These are phyloP conservation scores for Pelmatolapia mariae DNA, from an alignment of 2,113 vertebrate species.

Conservation along the genomic window DNA sequence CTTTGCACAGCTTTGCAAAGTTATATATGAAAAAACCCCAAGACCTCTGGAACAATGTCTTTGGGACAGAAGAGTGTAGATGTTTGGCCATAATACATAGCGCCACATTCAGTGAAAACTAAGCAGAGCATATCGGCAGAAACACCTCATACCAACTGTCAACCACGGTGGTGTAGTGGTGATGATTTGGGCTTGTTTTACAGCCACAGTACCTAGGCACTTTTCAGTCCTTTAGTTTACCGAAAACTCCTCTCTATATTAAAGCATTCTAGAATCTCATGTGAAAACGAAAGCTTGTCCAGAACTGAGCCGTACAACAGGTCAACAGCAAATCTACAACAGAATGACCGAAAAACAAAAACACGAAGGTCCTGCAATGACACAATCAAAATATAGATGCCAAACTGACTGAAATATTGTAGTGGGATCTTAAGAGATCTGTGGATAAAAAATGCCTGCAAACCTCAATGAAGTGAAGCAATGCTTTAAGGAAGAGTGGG, in stretches of 20 bases:
- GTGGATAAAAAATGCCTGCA: neutral
- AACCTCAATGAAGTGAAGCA: accelerated
- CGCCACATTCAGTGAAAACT: neutral
- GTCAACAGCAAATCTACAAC: neutral
- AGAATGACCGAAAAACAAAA: neutral
- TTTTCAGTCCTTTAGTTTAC: neutral
- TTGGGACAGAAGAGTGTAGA: neutral
- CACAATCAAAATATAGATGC: neutral
- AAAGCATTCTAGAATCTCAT: neutral
- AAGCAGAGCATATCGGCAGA: neutral
- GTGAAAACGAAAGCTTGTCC: neutral
- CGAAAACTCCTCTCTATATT: neutral
- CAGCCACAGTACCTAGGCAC: neutral
- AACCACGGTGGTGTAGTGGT: neutral
- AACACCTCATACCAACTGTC: neutral
- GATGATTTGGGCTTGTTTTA: neutral
- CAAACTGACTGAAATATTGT: neutral
- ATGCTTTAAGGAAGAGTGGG: neutral
- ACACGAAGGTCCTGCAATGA: neutral
- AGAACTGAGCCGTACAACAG: neutral
- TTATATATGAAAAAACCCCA: neutral
- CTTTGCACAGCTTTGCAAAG: neutral
- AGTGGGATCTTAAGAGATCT: neutral
- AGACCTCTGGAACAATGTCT: neutral
- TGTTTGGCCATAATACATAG: neutral